phyloP scores from a whole-genome alignment of 2,888 invertebrate species.

The Ashinkailepas kermadecensis region DNA sequence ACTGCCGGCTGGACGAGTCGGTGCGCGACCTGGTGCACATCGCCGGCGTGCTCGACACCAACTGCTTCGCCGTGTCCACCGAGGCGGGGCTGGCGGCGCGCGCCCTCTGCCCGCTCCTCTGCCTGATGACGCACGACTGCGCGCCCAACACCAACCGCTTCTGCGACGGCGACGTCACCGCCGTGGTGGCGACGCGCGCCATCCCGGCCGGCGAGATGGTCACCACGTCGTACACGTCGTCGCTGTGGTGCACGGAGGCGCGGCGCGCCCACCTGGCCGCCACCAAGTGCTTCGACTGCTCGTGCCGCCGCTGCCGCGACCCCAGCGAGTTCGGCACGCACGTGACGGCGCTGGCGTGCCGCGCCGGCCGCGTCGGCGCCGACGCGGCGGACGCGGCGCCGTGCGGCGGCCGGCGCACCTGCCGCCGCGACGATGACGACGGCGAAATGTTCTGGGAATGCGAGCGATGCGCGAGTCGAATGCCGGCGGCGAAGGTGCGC shows the following conservation, averaged over 20 bases:
- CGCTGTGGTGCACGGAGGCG: constrained; percentile 29
- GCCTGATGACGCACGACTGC: constrained; percentile 32
- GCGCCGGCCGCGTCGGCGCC: constrained; percentile 7
- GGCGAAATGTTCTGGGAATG: background rate
- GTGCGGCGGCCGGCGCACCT: constrained; percentile 6
- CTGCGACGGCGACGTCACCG: constrained; percentile 26
- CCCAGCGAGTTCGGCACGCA: constrained; percentile 31
- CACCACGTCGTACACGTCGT: constrained; percentile 29
- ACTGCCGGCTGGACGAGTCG: background rate
- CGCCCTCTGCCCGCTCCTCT: constrained; percentile 26
- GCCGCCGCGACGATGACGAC: background rate
- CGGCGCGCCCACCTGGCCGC: constrained; percentile 27
- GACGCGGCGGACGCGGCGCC: constrained; percentile 23
- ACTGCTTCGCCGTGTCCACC: constrained; percentile 29
- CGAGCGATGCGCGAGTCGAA: background rate
- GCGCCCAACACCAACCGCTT: constrained; percentile 31
- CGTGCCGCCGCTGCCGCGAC: constrained; percentile 30
- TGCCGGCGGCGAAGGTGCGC: background rate
- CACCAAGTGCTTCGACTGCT: constrained; percentile 31
- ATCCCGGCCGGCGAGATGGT: constrained; percentile 26
- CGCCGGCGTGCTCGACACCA: constrained; percentile 32
- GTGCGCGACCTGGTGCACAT: background rate
- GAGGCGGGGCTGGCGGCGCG: constrained; percentile 14
- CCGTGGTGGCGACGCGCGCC: constrained; percentile 26
- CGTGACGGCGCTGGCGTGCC: constrained; percentile 30